These are phyloP conservation scores for Lochmaea crataegi DNA, from an alignment of 2,888 invertebrate genomes.

Conservation along the genomic window DNA sequence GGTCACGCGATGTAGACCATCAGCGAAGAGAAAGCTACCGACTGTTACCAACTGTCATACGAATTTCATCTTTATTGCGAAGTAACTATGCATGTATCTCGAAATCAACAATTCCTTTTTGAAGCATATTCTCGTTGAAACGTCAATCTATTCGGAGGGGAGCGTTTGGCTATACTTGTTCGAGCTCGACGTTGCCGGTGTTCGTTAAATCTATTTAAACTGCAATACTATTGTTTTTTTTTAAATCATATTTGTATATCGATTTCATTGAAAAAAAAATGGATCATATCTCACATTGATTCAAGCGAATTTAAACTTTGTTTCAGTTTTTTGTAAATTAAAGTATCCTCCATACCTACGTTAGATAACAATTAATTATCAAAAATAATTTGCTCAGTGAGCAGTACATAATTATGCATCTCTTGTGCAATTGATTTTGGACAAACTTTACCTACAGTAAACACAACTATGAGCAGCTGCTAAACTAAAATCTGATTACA, in stretches of 20 bases:
- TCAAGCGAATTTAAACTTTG: background rate
- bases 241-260: background rate
- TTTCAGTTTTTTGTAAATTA: background rate
- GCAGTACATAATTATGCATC: no score
- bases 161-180: background rate
- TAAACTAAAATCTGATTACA: no score
- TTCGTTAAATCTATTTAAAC: background rate
- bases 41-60: background rate
- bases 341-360: background rate
- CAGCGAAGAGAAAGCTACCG: background rate
- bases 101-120: background rate
- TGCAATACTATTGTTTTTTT: background rate
- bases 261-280: background rate
- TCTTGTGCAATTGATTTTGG: no score
- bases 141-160: background rate
- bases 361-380: background rate
- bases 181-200: background rate
- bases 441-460: no score
- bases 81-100: background rate
- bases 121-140: background rate
- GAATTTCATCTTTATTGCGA: background rate
- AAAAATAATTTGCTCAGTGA: background rate
- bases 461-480: no score
- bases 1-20: background rate
- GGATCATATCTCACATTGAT: background rate